Conservation (phyloP, 1,140 invertebrate species). For the Panagrolaimus sp. region DNA sequence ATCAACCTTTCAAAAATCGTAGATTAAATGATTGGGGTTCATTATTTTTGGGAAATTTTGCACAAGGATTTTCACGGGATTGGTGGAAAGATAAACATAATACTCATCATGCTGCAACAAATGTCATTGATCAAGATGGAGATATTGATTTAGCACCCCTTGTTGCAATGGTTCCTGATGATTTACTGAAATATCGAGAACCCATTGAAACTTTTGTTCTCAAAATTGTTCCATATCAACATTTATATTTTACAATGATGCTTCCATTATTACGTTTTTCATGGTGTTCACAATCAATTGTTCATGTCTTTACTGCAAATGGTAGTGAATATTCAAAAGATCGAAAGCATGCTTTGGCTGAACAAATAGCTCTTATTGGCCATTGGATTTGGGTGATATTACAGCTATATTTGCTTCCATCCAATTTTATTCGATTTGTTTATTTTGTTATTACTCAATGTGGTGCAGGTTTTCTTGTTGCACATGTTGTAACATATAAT, state of each 20-base stretch:
- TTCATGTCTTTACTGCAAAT: conserved; percentile 46
- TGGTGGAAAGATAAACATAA: conserved; percentile 60
- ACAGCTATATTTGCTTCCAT: conserved; percentile 51
- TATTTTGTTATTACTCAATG: conserved; percentile 56
- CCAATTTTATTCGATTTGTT: conserved; percentile 36
- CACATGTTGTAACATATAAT: conserved; percentile 54
- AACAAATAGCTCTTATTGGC: conserved; percentile 36
- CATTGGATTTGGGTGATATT: conserved; percentile 58
- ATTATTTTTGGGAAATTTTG: conserved; percentile 52
- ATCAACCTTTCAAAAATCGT: conserved; percentile 54
- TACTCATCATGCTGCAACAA: conserved; percentile 58
- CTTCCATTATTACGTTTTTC: conserved; percentile 56
- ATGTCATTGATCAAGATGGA: conserved; percentile 56
- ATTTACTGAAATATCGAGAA: conserved; percentile 52
- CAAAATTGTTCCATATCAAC: conserved; percentile 56
- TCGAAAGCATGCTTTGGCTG: conserved; percentile 41
- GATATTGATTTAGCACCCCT: conserved; percentile 57
- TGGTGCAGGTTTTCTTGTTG: conserved; percentile 51
- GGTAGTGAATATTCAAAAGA: conserved; percentile 42
- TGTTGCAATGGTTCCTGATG: conserved; percentile 46
- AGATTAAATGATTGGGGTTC: conserved; percentile 43
- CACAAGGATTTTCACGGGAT: conserved; percentile 54
- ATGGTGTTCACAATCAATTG: conserved; percentile 48
- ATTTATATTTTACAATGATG: conserved; percentile 55
- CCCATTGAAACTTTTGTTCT: conserved; percentile 50